A percentile compares a stretch with the other conserved stretches of the same genome.
phyloP scores from a whole-genome alignment of 2,113 vertebrate species.

The Prochilodus magdalenae region DNA sequence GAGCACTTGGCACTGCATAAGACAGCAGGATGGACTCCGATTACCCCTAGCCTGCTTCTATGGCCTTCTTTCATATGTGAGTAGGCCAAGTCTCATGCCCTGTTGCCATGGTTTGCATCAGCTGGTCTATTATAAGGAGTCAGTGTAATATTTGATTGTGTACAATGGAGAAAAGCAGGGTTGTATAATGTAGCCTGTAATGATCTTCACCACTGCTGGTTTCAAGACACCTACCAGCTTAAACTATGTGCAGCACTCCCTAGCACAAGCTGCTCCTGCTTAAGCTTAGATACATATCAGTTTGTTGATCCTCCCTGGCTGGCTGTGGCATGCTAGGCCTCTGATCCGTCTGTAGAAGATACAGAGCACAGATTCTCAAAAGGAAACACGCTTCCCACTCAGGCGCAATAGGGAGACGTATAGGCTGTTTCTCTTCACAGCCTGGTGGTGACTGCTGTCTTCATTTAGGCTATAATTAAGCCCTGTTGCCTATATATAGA shows the following conservation, averaged over 20 bases:
- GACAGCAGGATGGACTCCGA: constrained; percentile 16
- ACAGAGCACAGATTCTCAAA: neutral
- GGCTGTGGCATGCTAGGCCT: neutral
- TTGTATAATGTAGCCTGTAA: neutral
- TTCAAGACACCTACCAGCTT: neutral
- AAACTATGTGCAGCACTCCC: neutral
- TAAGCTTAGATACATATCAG: neutral
- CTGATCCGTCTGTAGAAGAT: constrained; percentile 6
- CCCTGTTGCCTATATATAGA: constrained; percentile 34
- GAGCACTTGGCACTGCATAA: constrained; percentile 10
- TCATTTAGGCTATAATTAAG: constrained; percentile 41
- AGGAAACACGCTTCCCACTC: constrained; percentile 11
- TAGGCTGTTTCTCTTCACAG: constrained; percentile 23
- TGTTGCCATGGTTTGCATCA: constrained; percentile 29
- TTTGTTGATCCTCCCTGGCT: neutral
- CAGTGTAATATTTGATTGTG: constrained; percentile 14
- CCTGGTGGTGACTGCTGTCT: constrained; percentile 17
- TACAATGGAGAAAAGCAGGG: constrained; percentile 13
- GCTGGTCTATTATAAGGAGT: neutral
- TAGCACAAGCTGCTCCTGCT: neutral
- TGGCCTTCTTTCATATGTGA: neutral
- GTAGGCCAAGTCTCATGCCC: neutral
- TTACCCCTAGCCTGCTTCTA: constrained; percentile 18
- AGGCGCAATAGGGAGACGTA: neutral
- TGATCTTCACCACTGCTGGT: neutral